Percentiles rank a stretch among this genome's conserved stretches.
Conservation (phyloP, 1,140 invertebrate genomes). For the Semibalanus balanoides region DNA sequence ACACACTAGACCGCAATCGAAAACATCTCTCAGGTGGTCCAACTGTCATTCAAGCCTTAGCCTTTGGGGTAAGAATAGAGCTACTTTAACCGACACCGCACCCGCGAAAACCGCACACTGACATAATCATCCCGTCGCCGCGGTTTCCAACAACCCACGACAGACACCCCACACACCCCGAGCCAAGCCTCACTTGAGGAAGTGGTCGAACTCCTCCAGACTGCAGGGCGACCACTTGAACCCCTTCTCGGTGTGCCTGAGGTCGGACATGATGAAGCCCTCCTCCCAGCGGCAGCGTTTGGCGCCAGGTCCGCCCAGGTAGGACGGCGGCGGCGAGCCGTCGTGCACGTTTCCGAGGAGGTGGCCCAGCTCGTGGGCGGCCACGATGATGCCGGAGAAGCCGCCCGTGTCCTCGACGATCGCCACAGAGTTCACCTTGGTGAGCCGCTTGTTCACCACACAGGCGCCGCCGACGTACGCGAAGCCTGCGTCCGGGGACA, state of each 20-base stretch:
- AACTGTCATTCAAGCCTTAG: too few relatives aligned
- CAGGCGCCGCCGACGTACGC: conserved; percentile 91
- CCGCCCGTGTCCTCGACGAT: conserved; percentile 93
- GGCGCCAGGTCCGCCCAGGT: conserved; percentile 85
- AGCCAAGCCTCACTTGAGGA: conserved; percentile 85
- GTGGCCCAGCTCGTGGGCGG: conserved; percentile 90
- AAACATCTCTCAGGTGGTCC: too few relatives aligned
- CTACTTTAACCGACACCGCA: too few relatives aligned
- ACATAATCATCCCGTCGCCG: too few relatives aligned
- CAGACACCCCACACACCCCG: too few relatives aligned
- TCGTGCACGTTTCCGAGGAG: conserved; percentile 90
- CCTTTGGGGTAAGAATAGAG: too few relatives aligned
- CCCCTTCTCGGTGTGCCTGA: conserved; percentile 82
- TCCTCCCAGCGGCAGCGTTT: conserved; percentile 91
- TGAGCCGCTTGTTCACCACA: conserved; percentile 83
- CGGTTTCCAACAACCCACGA: too few relatives aligned
- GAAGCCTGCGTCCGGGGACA: conserved; percentile 48
- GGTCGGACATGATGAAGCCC: conserved; percentile 89
- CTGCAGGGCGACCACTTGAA: conserved; percentile 89
- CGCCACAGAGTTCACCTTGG: conserved; percentile 91
- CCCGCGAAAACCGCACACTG: too few relatives aligned
- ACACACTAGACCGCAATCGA: too few relatives aligned
- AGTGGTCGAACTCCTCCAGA: conserved; percentile 88
- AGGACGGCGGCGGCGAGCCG: conserved; percentile 82
- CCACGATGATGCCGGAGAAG: conserved; percentile 90